Percentiles rank a stretch among this genome's conserved stretches.
Evolutionary conservation across 2,797 vertebrate genomes (phyloP).

Genomic region (Pseudochromis fuscus): DNA sequence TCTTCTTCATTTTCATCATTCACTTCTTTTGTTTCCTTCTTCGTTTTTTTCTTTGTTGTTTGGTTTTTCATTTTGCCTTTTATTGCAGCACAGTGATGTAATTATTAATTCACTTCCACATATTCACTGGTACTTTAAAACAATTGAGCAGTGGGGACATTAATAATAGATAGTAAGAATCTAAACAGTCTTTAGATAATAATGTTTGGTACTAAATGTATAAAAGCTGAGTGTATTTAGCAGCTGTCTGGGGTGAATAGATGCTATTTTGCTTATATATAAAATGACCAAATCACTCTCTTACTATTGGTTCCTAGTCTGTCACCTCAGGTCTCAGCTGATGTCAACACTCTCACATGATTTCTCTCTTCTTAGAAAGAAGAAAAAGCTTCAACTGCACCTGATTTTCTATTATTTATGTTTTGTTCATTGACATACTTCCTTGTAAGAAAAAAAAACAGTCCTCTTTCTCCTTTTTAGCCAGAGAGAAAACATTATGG

Average conservation of each 20-base stretch:
- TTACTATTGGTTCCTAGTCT: neutral
- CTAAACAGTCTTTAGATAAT: neutral
- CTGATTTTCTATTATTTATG: neutral
- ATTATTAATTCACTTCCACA: no score
- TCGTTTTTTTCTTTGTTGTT: neutral
- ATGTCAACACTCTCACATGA: neutral
- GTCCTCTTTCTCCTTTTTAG: neutral
- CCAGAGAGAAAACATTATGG: neutral
- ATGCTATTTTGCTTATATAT: neutral
- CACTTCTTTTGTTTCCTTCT: neutral
- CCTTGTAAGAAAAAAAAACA: neutral
- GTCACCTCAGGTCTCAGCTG: neutral
- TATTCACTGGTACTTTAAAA: no score
- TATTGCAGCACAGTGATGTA: neutral
- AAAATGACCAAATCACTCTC: neutral
- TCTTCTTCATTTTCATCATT: neutral
- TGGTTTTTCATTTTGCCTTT: neutral
- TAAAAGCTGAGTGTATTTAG: neutral
- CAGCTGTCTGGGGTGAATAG: no score
- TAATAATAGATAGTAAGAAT: constrained; percentile 2
- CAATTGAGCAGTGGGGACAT: neutral
- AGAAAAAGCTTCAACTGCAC: neutral
- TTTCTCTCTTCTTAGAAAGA: neutral
- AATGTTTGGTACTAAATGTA: neutral
- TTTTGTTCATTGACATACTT: neutral